Evolutionary conservation across 2,113 vertebrate species (phyloP).

Genomic region (Hemibagrus wyckioides): DNA sequence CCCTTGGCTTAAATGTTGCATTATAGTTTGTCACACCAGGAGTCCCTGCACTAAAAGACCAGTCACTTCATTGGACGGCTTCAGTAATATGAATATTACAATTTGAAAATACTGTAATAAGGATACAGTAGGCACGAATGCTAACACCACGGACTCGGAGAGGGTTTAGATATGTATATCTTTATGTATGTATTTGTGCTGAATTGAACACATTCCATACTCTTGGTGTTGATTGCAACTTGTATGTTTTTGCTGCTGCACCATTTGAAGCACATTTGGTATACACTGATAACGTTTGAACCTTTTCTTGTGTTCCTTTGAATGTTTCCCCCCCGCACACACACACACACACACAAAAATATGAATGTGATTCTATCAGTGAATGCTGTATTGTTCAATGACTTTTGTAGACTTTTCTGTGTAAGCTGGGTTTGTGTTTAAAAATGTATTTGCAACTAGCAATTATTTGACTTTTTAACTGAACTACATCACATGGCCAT

Average conservation of each 20-base stretch:
- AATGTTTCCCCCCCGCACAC: constrained; percentile 10
- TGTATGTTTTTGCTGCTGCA: constrained; percentile 40
- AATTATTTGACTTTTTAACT: constrained; percentile 7
- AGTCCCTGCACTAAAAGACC: background rate
- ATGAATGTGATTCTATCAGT: constrained; percentile 60
- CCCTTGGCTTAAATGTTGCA: background rate
- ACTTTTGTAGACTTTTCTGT: constrained; percentile 20
- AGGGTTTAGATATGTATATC: background rate
- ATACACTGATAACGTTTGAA: constrained; percentile 3
- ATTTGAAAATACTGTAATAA: background rate
- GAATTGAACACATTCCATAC: constrained; percentile 27
- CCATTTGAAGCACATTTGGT: background rate
- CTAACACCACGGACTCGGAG: background rate
- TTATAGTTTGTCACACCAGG: background rate
- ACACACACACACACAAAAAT: constrained; percentile 7
- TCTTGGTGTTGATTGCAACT: constrained; percentile 34
- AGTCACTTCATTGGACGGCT: background rate
- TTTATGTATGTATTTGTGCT: constrained; percentile 17
- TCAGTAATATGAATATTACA: background rate
- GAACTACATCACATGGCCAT: constrained; percentile 7
- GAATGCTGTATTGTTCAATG: constrained; percentile 62
- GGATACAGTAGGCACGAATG: background rate
- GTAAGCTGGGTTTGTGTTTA: constrained; percentile 50
- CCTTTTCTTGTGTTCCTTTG: constrained; percentile 31
- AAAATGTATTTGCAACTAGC: constrained; percentile 30